Percentiles rank a stretch among this genome's conserved stretches.
These are phyloP conservation scores for Dexiosoma caninum DNA, from an alignment of 2,888 invertebrate genomes.

Conservation along the genomic window DNA sequence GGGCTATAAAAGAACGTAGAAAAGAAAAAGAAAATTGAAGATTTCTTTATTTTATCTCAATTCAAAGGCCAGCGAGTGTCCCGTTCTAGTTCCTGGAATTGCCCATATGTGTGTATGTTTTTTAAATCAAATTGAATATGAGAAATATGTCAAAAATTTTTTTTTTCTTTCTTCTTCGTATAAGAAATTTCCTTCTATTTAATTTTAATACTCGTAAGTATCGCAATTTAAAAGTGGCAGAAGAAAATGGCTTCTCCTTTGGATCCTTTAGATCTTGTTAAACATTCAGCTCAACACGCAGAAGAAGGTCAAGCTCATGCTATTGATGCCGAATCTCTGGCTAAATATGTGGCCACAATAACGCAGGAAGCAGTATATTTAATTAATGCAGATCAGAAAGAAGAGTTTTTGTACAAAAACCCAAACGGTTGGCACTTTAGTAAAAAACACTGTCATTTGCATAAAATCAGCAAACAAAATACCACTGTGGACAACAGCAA, in stretches of 20 bases:
- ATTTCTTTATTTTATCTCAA: no score
- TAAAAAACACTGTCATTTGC: neutral
- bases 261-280: conserved; percentile 47
- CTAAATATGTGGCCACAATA: conserved; percentile 48
- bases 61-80: no score
- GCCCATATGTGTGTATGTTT: no score
- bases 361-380: conserved; percentile 66
- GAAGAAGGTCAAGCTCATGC: neutral
- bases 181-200: no score
- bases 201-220: no score
- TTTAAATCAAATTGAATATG: neutral
- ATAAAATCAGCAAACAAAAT: neutral
- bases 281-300: neutral
- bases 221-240: neutral
- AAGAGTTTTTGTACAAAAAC: conserved; percentile 68
- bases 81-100: no score
- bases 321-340: neutral
- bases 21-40: no score
- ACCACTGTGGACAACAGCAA: neutral
- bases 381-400: conserved; percentile 66
- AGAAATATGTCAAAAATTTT: neutral
- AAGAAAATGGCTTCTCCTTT: conserved; percentile 34
- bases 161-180: no score
- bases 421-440: conserved; percentile 43
- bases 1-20: no score